phyloP scores from a whole-genome alignment of 2,113 vertebrate species.

The Phalacrocorax carbo region DNA sequence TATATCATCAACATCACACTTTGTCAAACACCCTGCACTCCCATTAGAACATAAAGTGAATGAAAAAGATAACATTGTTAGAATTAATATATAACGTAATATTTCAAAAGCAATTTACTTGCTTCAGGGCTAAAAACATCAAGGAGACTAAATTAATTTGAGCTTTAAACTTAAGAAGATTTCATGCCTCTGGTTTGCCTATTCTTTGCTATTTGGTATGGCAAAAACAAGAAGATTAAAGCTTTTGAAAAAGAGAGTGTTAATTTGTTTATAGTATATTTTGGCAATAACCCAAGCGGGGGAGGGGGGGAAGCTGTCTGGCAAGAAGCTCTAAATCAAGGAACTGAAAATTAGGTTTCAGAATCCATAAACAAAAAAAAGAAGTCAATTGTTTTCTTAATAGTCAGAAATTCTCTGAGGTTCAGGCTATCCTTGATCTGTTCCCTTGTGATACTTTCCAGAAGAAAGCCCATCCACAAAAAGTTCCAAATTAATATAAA shows the following conservation, averaged over 20 bases:
- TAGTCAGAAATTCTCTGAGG: neutral
- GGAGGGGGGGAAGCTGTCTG: neutral
- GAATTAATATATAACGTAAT: neutral
- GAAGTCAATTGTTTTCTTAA: neutral
- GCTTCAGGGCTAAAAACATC: neutral
- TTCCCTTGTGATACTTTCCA: neutral
- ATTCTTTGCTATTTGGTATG: neutral
- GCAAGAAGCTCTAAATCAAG: neutral
- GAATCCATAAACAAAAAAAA: neutral
- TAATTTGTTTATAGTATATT: neutral
- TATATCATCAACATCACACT: neutral
- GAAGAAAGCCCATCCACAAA: slow-evolving; percentile 7
- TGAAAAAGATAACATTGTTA: neutral
- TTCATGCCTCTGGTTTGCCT: neutral
- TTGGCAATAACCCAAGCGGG: neutral
- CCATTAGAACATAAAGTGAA: neutral
- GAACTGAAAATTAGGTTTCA: neutral
- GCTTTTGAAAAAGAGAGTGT: neutral
- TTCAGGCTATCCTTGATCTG: neutral
- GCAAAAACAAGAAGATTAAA: neutral
- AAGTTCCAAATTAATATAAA: neutral
- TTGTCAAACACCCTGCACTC: neutral
- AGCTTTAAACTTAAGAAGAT: neutral
- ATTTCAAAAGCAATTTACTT: neutral
- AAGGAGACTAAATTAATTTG: neutral